These are phyloP conservation scores for Sinhomidia bicolor DNA, from an alignment of 2,888 invertebrate species.

Conservation along the genomic window DNA sequence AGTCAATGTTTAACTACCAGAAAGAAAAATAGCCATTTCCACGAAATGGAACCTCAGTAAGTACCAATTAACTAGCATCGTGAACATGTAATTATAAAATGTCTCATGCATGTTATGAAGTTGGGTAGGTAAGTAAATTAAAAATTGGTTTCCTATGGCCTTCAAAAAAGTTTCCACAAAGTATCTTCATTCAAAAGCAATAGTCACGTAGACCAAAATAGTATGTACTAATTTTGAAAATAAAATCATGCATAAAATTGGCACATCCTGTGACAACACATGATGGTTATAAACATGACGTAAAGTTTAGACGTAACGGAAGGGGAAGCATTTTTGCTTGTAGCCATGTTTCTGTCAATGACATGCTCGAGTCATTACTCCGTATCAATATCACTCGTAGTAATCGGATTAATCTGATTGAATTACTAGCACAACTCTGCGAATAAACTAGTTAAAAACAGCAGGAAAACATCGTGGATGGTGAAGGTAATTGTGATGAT, in stretches of 20 bases:
- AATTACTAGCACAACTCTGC: background rate
- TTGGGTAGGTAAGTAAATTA: too few relatives aligned
- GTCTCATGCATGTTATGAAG: too few relatives aligned
- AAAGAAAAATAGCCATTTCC: background rate
- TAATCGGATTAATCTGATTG: constrained; percentile 25
- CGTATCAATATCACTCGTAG: background rate
- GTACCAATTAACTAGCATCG: background rate
- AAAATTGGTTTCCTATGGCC: background rate
- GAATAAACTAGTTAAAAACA: background rate
- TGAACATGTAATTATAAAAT: background rate
- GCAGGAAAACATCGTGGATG: background rate
- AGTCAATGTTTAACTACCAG: too few relatives aligned
- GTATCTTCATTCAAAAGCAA: too few relatives aligned
- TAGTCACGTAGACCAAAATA: too few relatives aligned
- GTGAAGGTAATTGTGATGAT: background rate
- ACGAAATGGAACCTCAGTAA: background rate
- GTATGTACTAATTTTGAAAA: too few relatives aligned
- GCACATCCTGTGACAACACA: too few relatives aligned
- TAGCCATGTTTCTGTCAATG: background rate
- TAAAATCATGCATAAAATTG: too few relatives aligned
- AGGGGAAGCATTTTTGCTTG: too few relatives aligned
- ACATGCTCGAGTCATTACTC: constrained; percentile 18
- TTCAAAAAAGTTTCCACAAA: background rate
- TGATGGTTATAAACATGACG: too few relatives aligned
- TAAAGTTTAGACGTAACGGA: too few relatives aligned